Conservation (phyloP, 2,888 invertebrate species). For the Cheilosia pagana region DNA sequence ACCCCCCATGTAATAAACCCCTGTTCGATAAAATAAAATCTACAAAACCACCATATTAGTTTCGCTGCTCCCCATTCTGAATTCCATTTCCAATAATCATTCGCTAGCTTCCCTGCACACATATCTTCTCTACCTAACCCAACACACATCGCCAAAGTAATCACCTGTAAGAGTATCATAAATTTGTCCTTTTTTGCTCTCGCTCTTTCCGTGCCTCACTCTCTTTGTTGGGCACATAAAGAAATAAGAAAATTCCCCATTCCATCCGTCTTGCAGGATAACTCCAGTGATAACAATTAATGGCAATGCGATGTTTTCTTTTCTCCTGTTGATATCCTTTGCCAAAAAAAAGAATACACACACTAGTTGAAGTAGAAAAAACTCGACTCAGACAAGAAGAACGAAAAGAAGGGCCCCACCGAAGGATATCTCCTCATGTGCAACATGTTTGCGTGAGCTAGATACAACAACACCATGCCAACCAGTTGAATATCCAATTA, state of each 20-base stretch:
- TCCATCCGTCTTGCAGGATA: slow-evolving; percentile 37
- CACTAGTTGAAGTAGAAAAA: slow-evolving; percentile 6
- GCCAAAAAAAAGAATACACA: slow-evolving; percentile 4
- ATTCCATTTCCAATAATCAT: slow-evolving; percentile 62
- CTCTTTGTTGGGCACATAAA: neutral
- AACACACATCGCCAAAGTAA: slow-evolving; percentile 55
- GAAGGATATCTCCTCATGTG: slow-evolving; percentile 51
- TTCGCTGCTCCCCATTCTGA: slow-evolving; percentile 29
- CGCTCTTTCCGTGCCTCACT: slow-evolving; percentile 5
- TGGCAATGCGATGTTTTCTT: slow-evolving; percentile 64
- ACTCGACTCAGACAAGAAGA: slow-evolving; percentile 26
- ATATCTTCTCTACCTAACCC: slow-evolving; percentile 14
- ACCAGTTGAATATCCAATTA: slow-evolving; percentile 74
- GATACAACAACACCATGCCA: slow-evolving; percentile 54
- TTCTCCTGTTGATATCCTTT: slow-evolving; percentile 64
- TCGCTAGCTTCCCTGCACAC: slow-evolving; percentile 35
- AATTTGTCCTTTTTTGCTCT: slow-evolving; percentile 57
- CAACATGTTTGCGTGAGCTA: slow-evolving; percentile 59
- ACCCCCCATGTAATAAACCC: neutral
- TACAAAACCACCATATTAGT: slow-evolving; percentile 29
- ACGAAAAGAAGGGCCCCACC: slow-evolving; percentile 17
- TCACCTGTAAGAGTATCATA: slow-evolving; percentile 73
- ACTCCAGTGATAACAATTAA: slow-evolving; percentile 52
- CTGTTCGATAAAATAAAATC: slow-evolving; percentile 1
- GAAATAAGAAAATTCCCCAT: slow-evolving; percentile 18